Conservation (phyloP, 2,888 invertebrate genomes). For the Diarsia rubi region DNA sequence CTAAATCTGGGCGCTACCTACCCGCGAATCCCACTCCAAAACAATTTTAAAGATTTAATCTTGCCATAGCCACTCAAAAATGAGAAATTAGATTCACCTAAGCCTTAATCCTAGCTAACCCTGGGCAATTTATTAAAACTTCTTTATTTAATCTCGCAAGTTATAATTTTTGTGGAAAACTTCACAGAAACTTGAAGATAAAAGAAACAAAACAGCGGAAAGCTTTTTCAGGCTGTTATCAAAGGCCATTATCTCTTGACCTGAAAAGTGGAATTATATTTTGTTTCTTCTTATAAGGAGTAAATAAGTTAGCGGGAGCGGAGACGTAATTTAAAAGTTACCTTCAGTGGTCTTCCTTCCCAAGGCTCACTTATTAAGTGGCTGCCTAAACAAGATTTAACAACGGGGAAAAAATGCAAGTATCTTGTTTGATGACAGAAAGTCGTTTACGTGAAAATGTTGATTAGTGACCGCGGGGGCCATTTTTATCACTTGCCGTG, state of each 20-base stretch:
- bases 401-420: slow-evolving; percentile 71
- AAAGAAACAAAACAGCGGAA: slow-evolving; percentile 90
- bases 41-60: slow-evolving; percentile 67
- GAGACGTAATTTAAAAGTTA: slow-evolving; percentile 89
- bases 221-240: slow-evolving; percentile 90
- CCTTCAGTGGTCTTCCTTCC: slow-evolving; percentile 79
- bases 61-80: slow-evolving; percentile 63
- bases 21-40: slow-evolving; percentile 60
- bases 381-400: slow-evolving; percentile 77
- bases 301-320: slow-evolving; percentile 87
- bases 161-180: slow-evolving; percentile 89
- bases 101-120: slow-evolving; percentile 83
- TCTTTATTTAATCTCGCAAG: slow-evolving; percentile 88
- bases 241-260: slow-evolving; percentile 90
- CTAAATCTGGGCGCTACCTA: slow-evolving; percentile 57
- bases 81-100: slow-evolving; percentile 78
- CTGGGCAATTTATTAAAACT: slow-evolving; percentile 88
- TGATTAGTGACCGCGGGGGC: slow-evolving; percentile 58
- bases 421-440: slow-evolving; percentile 73
- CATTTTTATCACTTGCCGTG: slow-evolving; percentile 40
- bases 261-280: slow-evolving; percentile 90
- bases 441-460: slow-evolving; percentile 66
- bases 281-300: slow-evolving; percentile 88
- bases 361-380: slow-evolving; percentile 77
- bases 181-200: slow-evolving; percentile 88